phyloP scores from a whole-genome alignment of 2,113 vertebrate genomes.

The Oostethus manadensis region DNA sequence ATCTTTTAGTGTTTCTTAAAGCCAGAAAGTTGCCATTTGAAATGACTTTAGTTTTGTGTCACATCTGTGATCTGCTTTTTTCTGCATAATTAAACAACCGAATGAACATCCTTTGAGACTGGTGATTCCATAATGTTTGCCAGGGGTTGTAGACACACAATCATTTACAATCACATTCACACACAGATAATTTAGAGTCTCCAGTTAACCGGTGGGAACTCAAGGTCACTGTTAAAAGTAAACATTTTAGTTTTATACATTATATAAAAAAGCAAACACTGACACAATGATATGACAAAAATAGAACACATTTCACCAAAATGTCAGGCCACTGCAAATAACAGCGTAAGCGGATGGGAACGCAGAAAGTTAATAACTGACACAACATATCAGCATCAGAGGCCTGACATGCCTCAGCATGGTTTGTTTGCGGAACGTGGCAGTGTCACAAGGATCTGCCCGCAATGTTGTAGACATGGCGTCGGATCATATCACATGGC shows the following conservation, averaged over 20 bases:
- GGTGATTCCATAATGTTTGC: no score
- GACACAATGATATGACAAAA: slow-evolving; percentile 18
- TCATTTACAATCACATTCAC: no score
- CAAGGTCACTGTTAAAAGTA: background rate
- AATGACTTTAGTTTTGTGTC: no score
- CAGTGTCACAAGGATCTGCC: background rate
- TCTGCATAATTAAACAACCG: no score
- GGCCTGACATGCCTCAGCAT: slow-evolving; percentile 20
- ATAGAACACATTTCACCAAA: slow-evolving; percentile 27
- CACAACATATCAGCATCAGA: slow-evolving; percentile 49
- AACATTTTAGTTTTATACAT: background rate
- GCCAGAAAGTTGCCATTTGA: no score
- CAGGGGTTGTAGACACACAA: no score
- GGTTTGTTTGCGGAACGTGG: slow-evolving; percentile 14
- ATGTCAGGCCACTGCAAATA: slow-evolving; percentile 37
- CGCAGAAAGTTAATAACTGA: slow-evolving; percentile 31
- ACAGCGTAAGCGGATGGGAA: slow-evolving; percentile 18
- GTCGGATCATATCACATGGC: slow-evolving; percentile 52
- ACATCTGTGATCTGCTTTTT: no score
- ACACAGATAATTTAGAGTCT: no score
- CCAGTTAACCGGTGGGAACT: no score
- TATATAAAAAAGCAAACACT: slow-evolving; percentile 5
- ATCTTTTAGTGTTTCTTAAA: no score
- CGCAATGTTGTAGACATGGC: slow-evolving; percentile 17
- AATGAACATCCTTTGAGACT: no score